Base-by-base conservation (phyloP, 2,888 invertebrate genomes). In the Clepsis dumicolana region DNA sequence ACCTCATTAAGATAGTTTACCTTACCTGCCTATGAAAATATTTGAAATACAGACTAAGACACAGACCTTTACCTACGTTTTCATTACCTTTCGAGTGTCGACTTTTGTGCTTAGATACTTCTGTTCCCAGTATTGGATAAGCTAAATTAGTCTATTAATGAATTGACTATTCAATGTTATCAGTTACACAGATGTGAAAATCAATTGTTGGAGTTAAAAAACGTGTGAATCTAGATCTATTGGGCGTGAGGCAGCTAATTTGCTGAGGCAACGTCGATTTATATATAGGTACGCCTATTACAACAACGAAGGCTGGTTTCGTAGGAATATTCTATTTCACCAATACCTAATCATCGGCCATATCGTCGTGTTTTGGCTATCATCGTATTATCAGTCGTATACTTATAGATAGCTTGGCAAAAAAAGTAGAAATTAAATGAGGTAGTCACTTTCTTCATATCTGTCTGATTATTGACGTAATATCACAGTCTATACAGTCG, bases 191-290 rank as follows among this genome's bases (percentile, higher is more conserved):
- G 77, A 76, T 77, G 73, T 71, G 69, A 71, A 75, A 78, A 79
- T 76, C 80, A 68, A 73, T 79, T 76, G 73, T 74, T 71, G 38
- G 21, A 12, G 65, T 72, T 72, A 67, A 85, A 88, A 87, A 89
- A 83, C 87, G 88, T 90, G 89, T 75, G 86, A 86, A 76, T 73
- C 70, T 72, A 63, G 63, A 63, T 48, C 56, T 52, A 57, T 41
- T 25, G 41, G 65, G 62, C 48, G 62, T 38, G 62, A 63, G 41
- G 14, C 32, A 18, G 63, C 53, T 68, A 63, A 53, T 29, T 21
- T 63, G 56, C 63, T 67, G 18, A 35, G 18, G 64, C 52, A 68
- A 59, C 35, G 62, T 62, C 27, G 59, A 64, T 64, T 68, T 53
- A 64, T 59, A n/a, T n/a, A n/a, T n/a, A n/a, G n/a, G n/a, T 64